A percentile compares a stretch with the other conserved stretches of the same genome.
Conservation (phyloP, 2,797 vertebrate species). For the Crossoptilon crossoptilon region DNA sequence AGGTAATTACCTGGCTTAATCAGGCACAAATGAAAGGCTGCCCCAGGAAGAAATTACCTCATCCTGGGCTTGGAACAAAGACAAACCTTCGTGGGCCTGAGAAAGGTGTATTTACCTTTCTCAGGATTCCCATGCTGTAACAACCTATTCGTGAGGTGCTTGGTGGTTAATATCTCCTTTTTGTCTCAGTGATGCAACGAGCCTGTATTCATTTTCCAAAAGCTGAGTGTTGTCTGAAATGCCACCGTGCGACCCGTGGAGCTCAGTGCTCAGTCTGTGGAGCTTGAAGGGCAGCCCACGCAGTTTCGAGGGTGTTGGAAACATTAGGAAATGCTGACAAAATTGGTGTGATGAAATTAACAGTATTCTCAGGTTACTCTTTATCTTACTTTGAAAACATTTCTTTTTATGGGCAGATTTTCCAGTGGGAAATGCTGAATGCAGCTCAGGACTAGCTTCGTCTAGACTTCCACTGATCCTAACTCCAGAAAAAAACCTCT, state of each 20-base stretch:
- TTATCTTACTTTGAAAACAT: constrained; percentile 40
- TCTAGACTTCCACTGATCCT: background rate
- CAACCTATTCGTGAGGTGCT: background rate
- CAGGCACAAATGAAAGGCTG: constrained; percentile 31
- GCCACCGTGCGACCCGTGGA: accelerated
- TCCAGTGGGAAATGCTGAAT: constrained; percentile 35
- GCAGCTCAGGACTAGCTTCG: constrained; percentile 10
- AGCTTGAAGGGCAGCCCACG: background rate
- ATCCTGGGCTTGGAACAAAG: constrained; percentile 17
- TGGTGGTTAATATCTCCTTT: background rate
- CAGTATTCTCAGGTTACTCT: constrained; percentile 15
- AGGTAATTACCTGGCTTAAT: constrained; percentile 60
- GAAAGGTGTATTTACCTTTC: constrained; percentile 44
- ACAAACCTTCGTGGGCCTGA: constrained; percentile 11
- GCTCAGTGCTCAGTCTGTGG: background rate
- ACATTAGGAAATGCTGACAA: constrained; percentile 48
- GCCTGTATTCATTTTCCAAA: background rate
- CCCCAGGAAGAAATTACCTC: constrained; percentile 61
- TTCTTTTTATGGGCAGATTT: constrained; percentile 52
- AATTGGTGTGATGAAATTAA: constrained; percentile 17
- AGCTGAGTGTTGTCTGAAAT: background rate
- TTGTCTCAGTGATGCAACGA: background rate
- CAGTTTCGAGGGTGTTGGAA: constrained; percentile 33
- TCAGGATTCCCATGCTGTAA: background rate
- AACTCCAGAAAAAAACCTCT: background rate